Percentiles rank a stretch among this genome's conserved stretches.
Evolutionary conservation across 2,888 invertebrate genomes (phyloP).

Genomic region (Amorpha juglandis): DNA sequence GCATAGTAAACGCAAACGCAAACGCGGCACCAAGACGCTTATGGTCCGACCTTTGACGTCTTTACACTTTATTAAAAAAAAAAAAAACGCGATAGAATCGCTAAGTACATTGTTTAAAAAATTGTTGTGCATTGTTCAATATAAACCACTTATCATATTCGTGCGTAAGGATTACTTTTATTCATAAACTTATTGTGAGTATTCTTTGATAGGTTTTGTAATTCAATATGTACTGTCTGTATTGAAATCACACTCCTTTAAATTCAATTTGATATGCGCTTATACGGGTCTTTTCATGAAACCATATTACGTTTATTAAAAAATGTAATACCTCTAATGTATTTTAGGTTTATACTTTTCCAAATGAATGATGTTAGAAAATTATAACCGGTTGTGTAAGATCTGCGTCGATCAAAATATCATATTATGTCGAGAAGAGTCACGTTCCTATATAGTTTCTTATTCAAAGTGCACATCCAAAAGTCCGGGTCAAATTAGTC

Average conservation of each 20-base stretch:
- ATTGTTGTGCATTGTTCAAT: too few relatives aligned
- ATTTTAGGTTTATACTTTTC: too few relatives aligned
- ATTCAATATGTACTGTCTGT: neutral
- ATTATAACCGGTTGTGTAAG: neutral
- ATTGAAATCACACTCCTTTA: neutral
- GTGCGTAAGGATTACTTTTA: neutral
- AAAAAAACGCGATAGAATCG: too few relatives aligned
- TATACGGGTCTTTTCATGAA: neutral
- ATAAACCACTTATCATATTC: too few relatives aligned
- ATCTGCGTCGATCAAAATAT: neutral
- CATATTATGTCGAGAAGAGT: neutral
- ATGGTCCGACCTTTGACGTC: too few relatives aligned
- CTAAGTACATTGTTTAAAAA: too few relatives aligned
- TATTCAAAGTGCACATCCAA: neutral
- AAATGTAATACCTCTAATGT: too few relatives aligned
- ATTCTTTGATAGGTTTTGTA: neutral
- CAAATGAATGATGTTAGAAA: too few relatives aligned
- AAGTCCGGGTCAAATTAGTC: too few relatives aligned
- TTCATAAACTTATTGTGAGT: neutral
- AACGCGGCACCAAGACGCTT: too few relatives aligned
- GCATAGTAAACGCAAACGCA: too few relatives aligned
- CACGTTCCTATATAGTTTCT: neutral
- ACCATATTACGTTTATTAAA: neutral
- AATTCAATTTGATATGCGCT: neutral
- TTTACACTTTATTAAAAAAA: too few relatives aligned